Conservation (phyloP, 2,113 vertebrate genomes). For the Neodon shergylaensis region DNA sequence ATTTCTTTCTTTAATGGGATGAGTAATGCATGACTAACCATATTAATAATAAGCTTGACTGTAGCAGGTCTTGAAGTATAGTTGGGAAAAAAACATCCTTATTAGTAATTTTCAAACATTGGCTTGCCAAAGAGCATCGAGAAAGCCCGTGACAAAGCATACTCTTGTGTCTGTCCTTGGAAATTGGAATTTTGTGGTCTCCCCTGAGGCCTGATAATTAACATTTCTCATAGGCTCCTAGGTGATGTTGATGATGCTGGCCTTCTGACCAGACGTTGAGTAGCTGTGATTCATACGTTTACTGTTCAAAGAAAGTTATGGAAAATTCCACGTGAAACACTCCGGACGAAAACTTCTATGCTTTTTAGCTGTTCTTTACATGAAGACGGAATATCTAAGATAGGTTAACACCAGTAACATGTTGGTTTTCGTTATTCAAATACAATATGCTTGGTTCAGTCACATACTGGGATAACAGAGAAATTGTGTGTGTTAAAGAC, state of each 20-base stretch:
- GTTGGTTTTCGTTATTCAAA: neutral
- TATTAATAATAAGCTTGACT: neutral
- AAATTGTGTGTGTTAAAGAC: neutral
- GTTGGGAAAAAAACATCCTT: neutral
- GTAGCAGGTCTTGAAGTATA: neutral
- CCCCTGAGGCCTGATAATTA: neutral
- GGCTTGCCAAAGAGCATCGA: neutral
- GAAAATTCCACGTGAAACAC: neutral
- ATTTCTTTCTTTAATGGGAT: neutral
- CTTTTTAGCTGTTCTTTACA: neutral
- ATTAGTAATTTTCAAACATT: neutral
- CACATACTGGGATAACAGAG: neutral
- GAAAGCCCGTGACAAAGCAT: neutral
- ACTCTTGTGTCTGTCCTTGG: neutral
- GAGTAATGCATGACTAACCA: neutral
- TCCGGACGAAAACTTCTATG: neutral
- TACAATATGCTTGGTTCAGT: neutral
- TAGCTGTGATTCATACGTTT: neutral
- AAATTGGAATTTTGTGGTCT: neutral
- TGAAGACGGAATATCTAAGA: neutral
- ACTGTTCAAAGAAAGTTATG: neutral
- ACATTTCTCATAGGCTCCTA: slow-evolving; percentile 24
- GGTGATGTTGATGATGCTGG: neutral
- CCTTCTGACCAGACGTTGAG: neutral
- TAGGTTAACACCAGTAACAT: neutral